phyloP scores from a whole-genome alignment of 2,888 invertebrate genomes.

The Sinhomidia bicolor region DNA sequence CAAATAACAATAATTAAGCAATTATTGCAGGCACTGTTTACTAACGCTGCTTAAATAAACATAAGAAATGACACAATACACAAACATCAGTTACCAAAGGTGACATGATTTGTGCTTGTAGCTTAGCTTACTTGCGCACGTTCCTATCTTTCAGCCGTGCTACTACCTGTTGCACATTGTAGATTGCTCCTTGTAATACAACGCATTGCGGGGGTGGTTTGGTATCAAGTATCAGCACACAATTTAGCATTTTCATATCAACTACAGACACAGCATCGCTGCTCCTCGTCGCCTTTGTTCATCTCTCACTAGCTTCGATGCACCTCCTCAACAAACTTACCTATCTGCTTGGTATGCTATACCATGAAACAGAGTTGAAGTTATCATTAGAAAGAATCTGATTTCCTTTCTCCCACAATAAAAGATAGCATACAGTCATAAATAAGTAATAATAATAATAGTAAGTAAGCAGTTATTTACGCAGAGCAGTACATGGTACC shows the following conservation, averaged over 20 bases:
- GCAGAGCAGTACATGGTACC: background rate
- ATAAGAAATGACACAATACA: slow-evolving; percentile 12
- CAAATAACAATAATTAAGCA: slow-evolving; percentile 3
- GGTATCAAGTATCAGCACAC: background rate
- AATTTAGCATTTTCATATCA: background rate
- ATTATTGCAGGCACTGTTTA: too few relatives aligned
- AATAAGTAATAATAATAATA: too few relatives aligned
- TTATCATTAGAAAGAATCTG: slow-evolving; percentile 6
- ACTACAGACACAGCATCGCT: too few relatives aligned
- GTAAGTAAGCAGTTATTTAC: background rate
- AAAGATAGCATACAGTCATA: slow-evolving; percentile 11
- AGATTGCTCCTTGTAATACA: too few relatives aligned
- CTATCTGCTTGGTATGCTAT: too few relatives aligned
- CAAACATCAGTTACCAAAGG: background rate
- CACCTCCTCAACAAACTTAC: background rate
- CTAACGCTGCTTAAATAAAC: slow-evolving; percentile 22
- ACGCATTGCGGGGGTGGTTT: background rate
- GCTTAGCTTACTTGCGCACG: too few relatives aligned
- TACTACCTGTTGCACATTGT: background rate
- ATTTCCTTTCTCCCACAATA: slow-evolving; percentile 47
- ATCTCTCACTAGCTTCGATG: background rate
- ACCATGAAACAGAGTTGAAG: too few relatives aligned
- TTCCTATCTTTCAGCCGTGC: background rate
- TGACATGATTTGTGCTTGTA: background rate
- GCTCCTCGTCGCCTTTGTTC: slow-evolving; percentile 41